Base-by-base conservation (phyloP, 2,113 vertebrate species). In the Crotalus helleri region DNA sequence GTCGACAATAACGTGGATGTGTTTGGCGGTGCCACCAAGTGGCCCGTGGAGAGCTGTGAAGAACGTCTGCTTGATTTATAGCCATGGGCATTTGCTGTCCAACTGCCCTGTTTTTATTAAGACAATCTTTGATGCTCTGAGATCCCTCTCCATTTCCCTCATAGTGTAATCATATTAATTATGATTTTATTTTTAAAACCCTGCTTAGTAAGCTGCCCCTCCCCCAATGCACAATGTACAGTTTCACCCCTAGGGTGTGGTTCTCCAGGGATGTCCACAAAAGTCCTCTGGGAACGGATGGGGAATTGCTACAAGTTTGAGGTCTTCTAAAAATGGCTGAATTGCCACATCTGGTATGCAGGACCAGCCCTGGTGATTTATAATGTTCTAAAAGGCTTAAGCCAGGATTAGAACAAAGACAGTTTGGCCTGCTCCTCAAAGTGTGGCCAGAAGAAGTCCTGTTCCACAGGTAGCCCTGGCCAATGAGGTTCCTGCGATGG, bases 41-140 rank as follows among this genome's bases (percentile, higher is more conserved):
- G 98, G 93, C 98, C 99, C 0, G 97, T 99, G 98, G 99, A 99
- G 97, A 99, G 98, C 0, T 99, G 99, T 3, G 99, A 99, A 95
- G 99, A 99, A 88, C 98, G 98, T 0, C 97, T 99, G 81, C 98
- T 99, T 92, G 98, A 99, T 95, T 98, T 99, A 94, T 99, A 99
- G 98, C 97, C 91, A 26, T 94, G 91, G 74, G n/a, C 3, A 85
- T 89, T n/a, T 92, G 93, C 95, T 44, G 55, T 95, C 87, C 53
- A 89, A 95, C 95, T 96, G 97, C 96, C 94, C 94, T 89, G 55
- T 95, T 95, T 87, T 94, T 58, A 89, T 96, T 69, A 95, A 64
- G 97, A 97, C 97, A 94, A 94, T 96, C 94, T 97, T 92, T 92
- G 46, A 95, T 96, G 96, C 96, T 96, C 95, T 93, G 91, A 1